These are phyloP conservation scores for Aporophyla lueneburgensis DNA, from an alignment of 2,888 invertebrate genomes.

Conservation along the genomic window DNA sequence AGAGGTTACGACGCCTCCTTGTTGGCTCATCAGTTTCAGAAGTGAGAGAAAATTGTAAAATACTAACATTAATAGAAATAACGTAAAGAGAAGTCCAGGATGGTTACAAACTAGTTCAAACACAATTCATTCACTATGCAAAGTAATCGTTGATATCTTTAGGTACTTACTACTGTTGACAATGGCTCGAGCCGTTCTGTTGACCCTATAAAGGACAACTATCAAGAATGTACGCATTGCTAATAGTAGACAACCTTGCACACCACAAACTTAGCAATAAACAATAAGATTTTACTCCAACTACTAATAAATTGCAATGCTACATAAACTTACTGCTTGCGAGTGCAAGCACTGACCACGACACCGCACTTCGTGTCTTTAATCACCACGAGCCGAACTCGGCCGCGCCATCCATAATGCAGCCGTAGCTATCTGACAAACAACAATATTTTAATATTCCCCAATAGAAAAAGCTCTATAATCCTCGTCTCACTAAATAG, in stretches of 20 bases:
- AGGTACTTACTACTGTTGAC: neutral
- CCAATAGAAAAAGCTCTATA: slow-evolving; percentile 72
- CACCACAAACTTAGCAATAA: slow-evolving; percentile 52
- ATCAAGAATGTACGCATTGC: slow-evolving; percentile 55
- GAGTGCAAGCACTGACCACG: slow-evolving; percentile 34
- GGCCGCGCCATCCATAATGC: slow-evolving; percentile 35
- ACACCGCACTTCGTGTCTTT: slow-evolving; percentile 30
- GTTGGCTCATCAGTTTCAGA: slow-evolving; percentile 13
- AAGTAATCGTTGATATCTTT: slow-evolving; percentile 5
- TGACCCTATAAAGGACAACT: slow-evolving; percentile 54
- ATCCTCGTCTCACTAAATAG: slow-evolving; percentile 84
- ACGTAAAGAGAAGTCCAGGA: neutral
- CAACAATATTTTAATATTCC: slow-evolving; percentile 67
- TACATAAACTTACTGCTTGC: slow-evolving; percentile 47
- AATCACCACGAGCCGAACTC: slow-evolving; percentile 23
- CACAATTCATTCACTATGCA: neutral
- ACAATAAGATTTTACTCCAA: slow-evolving; percentile 61
- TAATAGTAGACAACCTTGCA: slow-evolving; percentile 51
- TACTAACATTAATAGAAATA: neutral
- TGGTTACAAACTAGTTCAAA: neutral
- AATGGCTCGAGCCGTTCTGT: slow-evolving; percentile 16
- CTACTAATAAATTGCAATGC: slow-evolving; percentile 57
- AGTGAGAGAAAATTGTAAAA: neutral
- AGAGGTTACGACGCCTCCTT: slow-evolving; percentile 17
- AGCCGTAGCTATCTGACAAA: slow-evolving; percentile 43